Percentiles rank a stretch among this genome's conserved stretches.
These are phyloP conservation scores for Myathropa florea DNA, from an alignment of 2,888 invertebrate species.

Conservation along the genomic window DNA sequence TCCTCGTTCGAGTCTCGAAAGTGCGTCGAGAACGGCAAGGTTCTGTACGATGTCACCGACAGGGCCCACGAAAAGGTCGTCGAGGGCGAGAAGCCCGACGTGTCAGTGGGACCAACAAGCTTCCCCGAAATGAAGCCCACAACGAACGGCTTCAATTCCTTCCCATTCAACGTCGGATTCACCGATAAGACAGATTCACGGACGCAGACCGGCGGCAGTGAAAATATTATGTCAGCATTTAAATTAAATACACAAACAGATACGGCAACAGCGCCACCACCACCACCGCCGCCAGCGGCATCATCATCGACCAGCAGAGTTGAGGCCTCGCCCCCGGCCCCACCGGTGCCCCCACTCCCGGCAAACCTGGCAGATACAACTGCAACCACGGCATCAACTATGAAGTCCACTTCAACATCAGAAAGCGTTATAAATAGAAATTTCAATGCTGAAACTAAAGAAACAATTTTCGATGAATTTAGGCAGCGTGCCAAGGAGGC, in stretches of 20 bases:
- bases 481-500: slow-evolving; percentile 79
- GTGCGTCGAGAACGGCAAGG: slow-evolving; percentile 79
- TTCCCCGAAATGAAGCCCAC: slow-evolving; percentile 24
- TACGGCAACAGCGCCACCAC: slow-evolving; percentile 60
- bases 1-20: slow-evolving; percentile 77
- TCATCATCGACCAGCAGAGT: neutral
- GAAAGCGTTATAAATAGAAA: slow-evolving; percentile 72
- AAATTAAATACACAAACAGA: slow-evolving; percentile 77
- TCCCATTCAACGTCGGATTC: slow-evolving; percentile 37
- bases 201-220: slow-evolving; percentile 50
- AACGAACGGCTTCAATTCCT: neutral
- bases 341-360: slow-evolving; percentile 57
- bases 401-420: slow-evolving; percentile 65
- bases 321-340: slow-evolving; percentile 53
- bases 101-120: neutral
- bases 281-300: slow-evolving; percentile 15
- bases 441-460: slow-evolving; percentile 40
- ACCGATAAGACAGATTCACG: slow-evolving; percentile 14
- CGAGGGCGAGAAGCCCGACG: slow-evolving; percentile 72
- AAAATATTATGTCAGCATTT: slow-evolving; percentile 78
- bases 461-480: slow-evolving; percentile 76
- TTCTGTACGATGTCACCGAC: slow-evolving; percentile 77
- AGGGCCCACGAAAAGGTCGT: slow-evolving; percentile 74
- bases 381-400: slow-evolving; percentile 54
- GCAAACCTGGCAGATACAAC: slow-evolving; percentile 35